Percentiles rank a stretch among this genome's conserved stretches.
Conservation (phyloP, 2,888 invertebrate species). For the Hydrotaea diabolus region DNA sequence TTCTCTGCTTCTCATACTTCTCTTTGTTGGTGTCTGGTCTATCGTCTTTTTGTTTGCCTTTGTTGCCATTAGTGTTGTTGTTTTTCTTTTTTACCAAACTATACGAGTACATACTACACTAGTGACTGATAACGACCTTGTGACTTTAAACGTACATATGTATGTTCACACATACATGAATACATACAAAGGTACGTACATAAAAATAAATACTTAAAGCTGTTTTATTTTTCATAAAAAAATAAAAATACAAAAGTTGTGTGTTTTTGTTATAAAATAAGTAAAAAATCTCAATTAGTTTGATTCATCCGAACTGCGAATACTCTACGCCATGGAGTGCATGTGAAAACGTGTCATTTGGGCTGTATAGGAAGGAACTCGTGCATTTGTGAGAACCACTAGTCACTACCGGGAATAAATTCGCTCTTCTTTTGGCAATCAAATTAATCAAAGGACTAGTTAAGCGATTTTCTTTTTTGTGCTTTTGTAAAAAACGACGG, state of each 20-base stretch:
- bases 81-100: background rate
- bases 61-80: background rate
- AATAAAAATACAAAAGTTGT: background rate
- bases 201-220: slow-evolving; percentile 29
- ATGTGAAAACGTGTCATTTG: too few species aligned
- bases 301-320: too few species aligned
- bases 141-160: slow-evolving; percentile 49
- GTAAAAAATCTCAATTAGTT: too few species aligned
- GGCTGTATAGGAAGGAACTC: too few species aligned
- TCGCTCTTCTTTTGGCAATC: too few species aligned
- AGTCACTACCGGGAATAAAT: too few species aligned
- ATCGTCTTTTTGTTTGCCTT: slow-evolving; percentile 23
- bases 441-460: too few species aligned
- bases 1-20: background rate
- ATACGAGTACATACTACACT: slow-evolving; percentile 14
- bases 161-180: background rate
- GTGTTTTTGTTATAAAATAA: background rate
- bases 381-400: too few species aligned
- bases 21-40: background rate
- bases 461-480: too few species aligned
- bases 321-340: too few species aligned
- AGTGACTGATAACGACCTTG: slow-evolving; percentile 58
- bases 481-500: too few species aligned
- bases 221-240: slow-evolving; percentile 17
- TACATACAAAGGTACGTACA: background rate